These are phyloP conservation scores for Nannoperca obscura DNA, from an alignment of 2,797 vertebrate genomes.

Conservation along the genomic window DNA sequence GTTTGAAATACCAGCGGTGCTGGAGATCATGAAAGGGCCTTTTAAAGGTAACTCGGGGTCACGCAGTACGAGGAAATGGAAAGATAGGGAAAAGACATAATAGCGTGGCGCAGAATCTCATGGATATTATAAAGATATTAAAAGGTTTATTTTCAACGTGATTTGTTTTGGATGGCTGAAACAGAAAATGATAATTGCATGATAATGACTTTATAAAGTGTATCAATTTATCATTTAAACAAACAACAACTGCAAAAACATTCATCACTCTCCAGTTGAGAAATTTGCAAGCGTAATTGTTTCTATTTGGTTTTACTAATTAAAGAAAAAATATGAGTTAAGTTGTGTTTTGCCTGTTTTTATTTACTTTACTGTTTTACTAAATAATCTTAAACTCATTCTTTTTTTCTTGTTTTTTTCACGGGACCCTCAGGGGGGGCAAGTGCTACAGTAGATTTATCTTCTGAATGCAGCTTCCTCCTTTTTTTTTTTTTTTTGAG, in stretches of 20 bases:
- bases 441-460: conserved; percentile 78
- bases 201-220: conserved; percentile 64
- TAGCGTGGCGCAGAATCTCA: conserved; percentile 4
- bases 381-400: conserved; percentile 38
- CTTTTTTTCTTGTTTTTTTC: background rate
- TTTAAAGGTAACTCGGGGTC: conserved; percentile 34
- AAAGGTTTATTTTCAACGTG: conserved; percentile 48
- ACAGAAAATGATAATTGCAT: conserved; percentile 58
- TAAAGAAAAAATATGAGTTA: conserved; percentile 53
- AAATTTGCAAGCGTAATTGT: conserved; percentile 59
- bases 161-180: conserved; percentile 68
- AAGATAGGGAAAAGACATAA: background rate
- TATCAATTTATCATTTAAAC: conserved; percentile 68
- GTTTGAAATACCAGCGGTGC: conserved; percentile 40
- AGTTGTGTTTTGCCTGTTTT: conserved; percentile 59
- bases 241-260: conserved; percentile 52
- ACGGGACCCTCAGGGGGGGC: conserved; percentile 47
- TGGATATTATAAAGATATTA: conserved; percentile 19
- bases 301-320: conserved; percentile 66
- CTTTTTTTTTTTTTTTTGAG: conserved; percentile 41
- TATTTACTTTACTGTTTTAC: conserved; percentile 61
- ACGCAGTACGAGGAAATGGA: background rate
- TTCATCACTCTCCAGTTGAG: conserved; percentile 51
- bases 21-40: conserved; percentile 15
- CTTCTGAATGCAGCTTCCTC: conserved; percentile 77